These are phyloP conservation scores for Apocheima hispidaria DNA, from an alignment of 2,888 invertebrate species.

Conservation along the genomic window DNA sequence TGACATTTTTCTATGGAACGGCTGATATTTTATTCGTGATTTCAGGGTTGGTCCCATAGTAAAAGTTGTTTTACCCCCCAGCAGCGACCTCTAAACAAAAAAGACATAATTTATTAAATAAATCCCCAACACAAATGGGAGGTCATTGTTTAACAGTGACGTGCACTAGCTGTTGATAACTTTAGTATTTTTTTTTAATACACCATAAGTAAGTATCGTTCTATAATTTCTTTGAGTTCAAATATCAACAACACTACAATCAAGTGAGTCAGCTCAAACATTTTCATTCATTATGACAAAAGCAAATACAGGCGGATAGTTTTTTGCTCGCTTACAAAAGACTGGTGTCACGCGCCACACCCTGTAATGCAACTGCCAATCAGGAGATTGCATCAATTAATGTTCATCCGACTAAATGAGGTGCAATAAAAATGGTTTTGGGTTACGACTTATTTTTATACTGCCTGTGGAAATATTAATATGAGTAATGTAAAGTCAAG, in stretches of 20 bases:
- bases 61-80: too few relatives aligned
- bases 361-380: conserved; percentile 51
- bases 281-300: conserved; percentile 31
- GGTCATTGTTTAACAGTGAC: too few relatives aligned
- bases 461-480: neutral
- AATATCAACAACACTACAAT: conserved; percentile 19
- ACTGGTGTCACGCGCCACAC: conserved; percentile 44
- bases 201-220: too few relatives aligned
- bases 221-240: too few relatives aligned
- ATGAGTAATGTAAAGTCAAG: neutral
- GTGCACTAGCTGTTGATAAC: too few relatives aligned
- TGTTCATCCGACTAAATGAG: conserved; percentile 43
- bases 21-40: too few relatives aligned
- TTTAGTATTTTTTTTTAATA: too few relatives aligned
- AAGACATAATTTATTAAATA: too few relatives aligned
- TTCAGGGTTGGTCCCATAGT: too few relatives aligned
- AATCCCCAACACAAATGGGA: too few relatives aligned
- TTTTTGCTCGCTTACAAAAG: conserved; percentile 29
- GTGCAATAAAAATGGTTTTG: conserved; percentile 38
- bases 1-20: too few relatives aligned
- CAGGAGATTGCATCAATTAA: conserved; percentile 62
- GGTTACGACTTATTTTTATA: conserved; percentile 16
- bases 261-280: conserved; percentile 31
- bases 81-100: too few relatives aligned
- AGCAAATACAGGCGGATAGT: conserved; percentile 24